A percentile compares a stretch with the other conserved stretches of the same genome.
These are phyloP conservation scores for Tringa solitaria DNA, from an alignment of 2,113 vertebrate genomes.

Conservation along the genomic window DNA sequence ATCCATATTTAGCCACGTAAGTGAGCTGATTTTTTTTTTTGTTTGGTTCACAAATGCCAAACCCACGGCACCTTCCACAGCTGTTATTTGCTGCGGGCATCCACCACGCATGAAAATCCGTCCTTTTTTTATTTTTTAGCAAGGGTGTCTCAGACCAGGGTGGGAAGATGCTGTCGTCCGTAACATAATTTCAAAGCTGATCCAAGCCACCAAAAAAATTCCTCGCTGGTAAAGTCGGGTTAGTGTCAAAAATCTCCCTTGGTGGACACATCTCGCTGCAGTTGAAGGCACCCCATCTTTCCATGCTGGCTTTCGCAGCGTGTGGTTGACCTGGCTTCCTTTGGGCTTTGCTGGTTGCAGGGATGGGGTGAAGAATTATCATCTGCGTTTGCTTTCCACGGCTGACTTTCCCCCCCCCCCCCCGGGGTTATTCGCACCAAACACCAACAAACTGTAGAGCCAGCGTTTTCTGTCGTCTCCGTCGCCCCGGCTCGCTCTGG, in stretches of 20 bases:
- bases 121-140: too few species aligned
- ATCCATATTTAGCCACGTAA: neutral
- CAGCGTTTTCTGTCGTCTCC: neutral
- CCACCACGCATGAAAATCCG: neutral
- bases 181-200: neutral
- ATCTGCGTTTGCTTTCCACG: neutral
- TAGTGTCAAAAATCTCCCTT: neutral
- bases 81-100: neutral
- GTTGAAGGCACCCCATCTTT: neutral
- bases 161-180: neutral
- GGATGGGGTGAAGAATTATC: neutral
- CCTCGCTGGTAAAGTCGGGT: neutral
- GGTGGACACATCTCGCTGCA: rapidly evolving
- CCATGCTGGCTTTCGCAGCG: rapidly evolving
- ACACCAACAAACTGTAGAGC: neutral
- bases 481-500: neutral
- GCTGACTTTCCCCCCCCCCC: neutral
- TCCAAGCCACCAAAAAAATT: constrained; percentile 18
- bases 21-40: neutral
- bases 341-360: neutral
- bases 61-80: neutral
- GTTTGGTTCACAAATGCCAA: neutral
- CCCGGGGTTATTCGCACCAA: neutral
- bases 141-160: neutral
- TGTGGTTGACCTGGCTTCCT: neutral